These are phyloP conservation scores for Simalia tracyae DNA, from an alignment of 2,797 vertebrate species.

Conservation along the genomic window DNA sequence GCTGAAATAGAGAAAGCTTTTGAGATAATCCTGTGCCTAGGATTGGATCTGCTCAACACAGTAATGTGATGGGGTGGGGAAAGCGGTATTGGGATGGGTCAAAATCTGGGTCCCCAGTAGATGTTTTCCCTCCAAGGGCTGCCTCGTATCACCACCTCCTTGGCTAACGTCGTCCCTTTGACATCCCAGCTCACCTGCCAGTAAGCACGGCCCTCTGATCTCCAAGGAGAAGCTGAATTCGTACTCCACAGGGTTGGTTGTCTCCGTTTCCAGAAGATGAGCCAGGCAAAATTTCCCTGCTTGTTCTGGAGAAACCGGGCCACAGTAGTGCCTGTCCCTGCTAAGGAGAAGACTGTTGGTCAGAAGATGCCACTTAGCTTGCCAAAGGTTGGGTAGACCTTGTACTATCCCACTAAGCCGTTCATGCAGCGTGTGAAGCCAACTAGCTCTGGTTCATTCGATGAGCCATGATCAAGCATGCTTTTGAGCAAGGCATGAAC, in stretches of 20 bases:
- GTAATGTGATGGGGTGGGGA: too few relatives aligned
- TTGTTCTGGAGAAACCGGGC: conserved; percentile 68
- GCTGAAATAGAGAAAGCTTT: too few relatives aligned
- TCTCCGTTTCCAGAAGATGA: conserved; percentile 81
- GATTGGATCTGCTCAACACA: too few relatives aligned
- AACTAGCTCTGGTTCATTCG: too few relatives aligned
- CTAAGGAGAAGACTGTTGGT: conserved; percentile 4
- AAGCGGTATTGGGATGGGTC: not conserved
- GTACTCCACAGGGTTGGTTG: conserved; percentile 91
- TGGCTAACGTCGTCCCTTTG: too few relatives aligned
- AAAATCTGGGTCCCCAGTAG: not conserved
- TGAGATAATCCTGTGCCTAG: too few relatives aligned
- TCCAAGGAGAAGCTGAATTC: conserved; percentile 95
- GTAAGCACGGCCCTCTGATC: conserved; percentile 89
- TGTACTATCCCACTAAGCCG: too few relatives aligned
- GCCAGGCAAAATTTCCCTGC: conserved; percentile 78
- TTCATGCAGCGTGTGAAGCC: too few relatives aligned
- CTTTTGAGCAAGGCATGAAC: not conserved
- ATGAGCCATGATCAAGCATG: not conserved
- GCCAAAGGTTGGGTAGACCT: not conserved
- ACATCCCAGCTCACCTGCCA: conserved; percentile 81
- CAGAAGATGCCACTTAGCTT: not conserved
- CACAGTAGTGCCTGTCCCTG: conserved; percentile 75
- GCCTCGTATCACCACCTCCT: not conserved
- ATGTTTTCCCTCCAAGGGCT: not conserved